Evolutionary conservation across 1,140 invertebrate genomes (phyloP).

Genomic region (Zaprionus ghesquierei): DNA sequence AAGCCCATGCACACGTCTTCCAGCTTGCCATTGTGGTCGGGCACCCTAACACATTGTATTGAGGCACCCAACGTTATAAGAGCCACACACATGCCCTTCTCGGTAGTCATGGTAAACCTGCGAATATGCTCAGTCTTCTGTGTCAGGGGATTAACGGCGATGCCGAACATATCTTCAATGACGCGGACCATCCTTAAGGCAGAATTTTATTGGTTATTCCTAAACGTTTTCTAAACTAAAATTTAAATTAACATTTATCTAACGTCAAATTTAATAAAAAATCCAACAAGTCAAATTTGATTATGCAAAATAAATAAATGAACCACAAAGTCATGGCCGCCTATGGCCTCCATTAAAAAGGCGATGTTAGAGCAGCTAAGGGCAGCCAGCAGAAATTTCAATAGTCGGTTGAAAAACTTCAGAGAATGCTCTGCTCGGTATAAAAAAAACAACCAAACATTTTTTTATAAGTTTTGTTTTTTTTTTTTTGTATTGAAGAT

Average conservation of each 20-base stretch:
- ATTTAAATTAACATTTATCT: slow-evolving; percentile 23
- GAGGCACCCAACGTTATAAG: slow-evolving; percentile 90
- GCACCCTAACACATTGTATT: slow-evolving; percentile 88
- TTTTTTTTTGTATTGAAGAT: too few relatives aligned
- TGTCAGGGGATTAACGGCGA: slow-evolving; percentile 67
- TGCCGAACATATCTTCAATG: slow-evolving; percentile 76
- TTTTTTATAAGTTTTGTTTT: not conserved
- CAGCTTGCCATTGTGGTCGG: slow-evolving; percentile 87
- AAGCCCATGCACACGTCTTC: slow-evolving; percentile 91
- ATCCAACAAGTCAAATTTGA: not conserved
- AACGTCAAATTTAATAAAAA: slow-evolving; percentile 7
- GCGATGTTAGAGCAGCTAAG: not conserved
- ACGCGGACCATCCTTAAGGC: slow-evolving; percentile 63
- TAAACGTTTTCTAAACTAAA: slow-evolving; percentile 27
- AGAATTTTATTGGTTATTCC: not conserved
- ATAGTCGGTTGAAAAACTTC: not conserved
- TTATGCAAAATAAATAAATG: not conserved
- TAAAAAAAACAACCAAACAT: not conserved
- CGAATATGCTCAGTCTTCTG: slow-evolving; percentile 82
- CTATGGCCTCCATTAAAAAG: not conserved
- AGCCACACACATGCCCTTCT: slow-evolving; percentile 83
- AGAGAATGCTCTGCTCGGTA: not conserved
- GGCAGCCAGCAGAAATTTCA: not conserved
- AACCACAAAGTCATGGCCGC: slow-evolving; percentile 5
- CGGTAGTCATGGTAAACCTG: slow-evolving; percentile 86